A percentile compares a stretch with the other conserved stretches of the same genome.
Evolutionary conservation across 1,140 invertebrate species (phyloP).

Genomic region (Diorhabda elongata): DNA sequence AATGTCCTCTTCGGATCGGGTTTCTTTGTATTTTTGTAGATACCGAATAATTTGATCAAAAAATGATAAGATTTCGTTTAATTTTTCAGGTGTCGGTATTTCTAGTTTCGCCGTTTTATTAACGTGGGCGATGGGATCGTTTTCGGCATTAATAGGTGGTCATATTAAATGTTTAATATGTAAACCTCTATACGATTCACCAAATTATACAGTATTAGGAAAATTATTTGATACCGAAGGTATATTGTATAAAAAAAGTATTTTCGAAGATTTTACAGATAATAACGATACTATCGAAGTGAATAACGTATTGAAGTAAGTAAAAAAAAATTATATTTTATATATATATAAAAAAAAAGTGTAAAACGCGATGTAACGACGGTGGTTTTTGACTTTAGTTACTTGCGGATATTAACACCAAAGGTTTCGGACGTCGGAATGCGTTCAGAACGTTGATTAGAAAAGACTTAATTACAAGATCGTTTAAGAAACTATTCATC

Average conservation of each 20-base stretch:
- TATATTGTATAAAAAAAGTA: conserved; percentile 53
- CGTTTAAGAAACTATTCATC: background rate
- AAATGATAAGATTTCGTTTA: too few relatives aligned
- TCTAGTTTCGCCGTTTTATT: conserved; percentile 49
- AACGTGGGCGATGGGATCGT: conserved; percentile 49
- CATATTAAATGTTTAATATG: conserved; percentile 60
- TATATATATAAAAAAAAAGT: background rate
- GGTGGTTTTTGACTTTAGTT: background rate
- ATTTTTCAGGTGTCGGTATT: conserved; percentile 41
- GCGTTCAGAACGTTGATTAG: too few relatives aligned
- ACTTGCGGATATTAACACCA: too few relatives aligned
- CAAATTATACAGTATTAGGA: conserved; percentile 55
- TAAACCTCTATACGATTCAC: conserved; percentile 57
- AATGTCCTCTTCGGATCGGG: too few relatives aligned
- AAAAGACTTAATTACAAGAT: background rate
- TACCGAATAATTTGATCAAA: too few relatives aligned
- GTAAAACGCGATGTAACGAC: background rate
- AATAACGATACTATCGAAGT: conserved; percentile 40
- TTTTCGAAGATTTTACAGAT: conserved; percentile 52
- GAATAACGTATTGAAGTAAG: conserved; percentile 44
- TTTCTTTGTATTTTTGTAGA: too few relatives aligned
- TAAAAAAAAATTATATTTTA: background rate
- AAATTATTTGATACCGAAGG: conserved; percentile 59
- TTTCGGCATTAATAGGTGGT: conserved; percentile 50
- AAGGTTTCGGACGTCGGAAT: too few relatives aligned